phyloP scores from a whole-genome alignment of 2,888 invertebrate genomes.

The Byasa hedistus region DNA sequence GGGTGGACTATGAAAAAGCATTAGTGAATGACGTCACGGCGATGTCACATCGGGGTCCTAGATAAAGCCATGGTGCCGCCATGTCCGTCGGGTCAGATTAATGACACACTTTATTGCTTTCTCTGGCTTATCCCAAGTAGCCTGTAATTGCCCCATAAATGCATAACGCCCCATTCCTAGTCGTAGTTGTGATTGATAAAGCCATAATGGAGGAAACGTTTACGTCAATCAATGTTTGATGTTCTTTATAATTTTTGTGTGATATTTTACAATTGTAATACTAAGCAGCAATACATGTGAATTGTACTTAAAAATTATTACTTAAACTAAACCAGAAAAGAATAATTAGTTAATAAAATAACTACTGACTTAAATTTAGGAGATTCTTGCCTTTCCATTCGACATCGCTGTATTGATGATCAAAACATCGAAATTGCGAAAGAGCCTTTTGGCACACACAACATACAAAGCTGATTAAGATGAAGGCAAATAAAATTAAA shows the following conservation, averaged over 20 bases:
- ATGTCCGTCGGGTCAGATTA: conserved; percentile 36
- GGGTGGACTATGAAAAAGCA: conserved; percentile 11
- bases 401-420: too few relatives aligned
- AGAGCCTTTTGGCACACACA: too few relatives aligned
- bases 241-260: neutral
- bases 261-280: neutral
- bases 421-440: too few relatives aligned
- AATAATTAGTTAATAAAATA: too few relatives aligned
- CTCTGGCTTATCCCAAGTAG: conserved; percentile 29
- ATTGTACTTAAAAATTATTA: too few relatives aligned
- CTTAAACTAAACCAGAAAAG: too few relatives aligned
- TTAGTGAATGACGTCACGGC: conserved; percentile 30
- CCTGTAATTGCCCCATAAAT: conserved; percentile 29
- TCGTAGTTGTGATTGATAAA: conserved; percentile 26
- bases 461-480: too few relatives aligned
- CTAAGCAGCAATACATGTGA: too few relatives aligned
- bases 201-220: conserved; percentile 13
- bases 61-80: conserved; percentile 27
- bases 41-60: conserved; percentile 26
- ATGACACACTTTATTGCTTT: conserved; percentile 38
- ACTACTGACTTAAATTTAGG: too few relatives aligned
- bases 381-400: too few relatives aligned
- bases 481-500: too few relatives aligned
- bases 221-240: conserved; percentile 1
- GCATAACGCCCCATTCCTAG: conserved; percentile 26